These are phyloP conservation scores for Ellobium chinense DNA, from an alignment of 2,888 invertebrate genomes.

Conservation along the genomic window DNA sequence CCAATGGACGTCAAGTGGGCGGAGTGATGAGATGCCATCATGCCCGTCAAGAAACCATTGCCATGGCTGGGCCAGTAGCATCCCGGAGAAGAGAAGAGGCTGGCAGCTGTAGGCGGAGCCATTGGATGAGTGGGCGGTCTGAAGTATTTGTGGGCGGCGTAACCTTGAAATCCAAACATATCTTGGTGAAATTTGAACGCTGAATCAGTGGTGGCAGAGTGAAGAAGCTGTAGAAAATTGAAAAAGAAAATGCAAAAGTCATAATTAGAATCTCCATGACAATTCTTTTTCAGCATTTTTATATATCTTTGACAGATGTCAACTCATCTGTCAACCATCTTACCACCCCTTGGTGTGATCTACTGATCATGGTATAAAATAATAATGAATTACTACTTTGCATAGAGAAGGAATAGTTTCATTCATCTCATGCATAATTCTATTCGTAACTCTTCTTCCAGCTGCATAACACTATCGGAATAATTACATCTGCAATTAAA, in stretches of 20 bases:
- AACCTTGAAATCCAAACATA: constrained; percentile 33
- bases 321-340: no score
- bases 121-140: constrained; percentile 32
- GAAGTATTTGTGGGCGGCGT: constrained; percentile 40
- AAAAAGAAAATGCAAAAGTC: neutral
- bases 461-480: no score
- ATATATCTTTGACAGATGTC: no score
- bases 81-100: constrained; percentile 29
- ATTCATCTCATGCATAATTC: no score
- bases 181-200: constrained; percentile 44
- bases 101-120: constrained; percentile 20
- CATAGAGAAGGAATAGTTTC: no score
- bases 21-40: constrained; percentile 38
- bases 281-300: no score
- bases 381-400: no score
- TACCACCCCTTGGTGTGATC: no score
- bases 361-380: no score
- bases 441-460: no score
- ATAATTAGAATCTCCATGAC: no score
- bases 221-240: constrained; percentile 35
- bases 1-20: constrained; percentile 36
- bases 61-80: constrained; percentile 40
- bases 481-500: no score
- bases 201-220: constrained; percentile 35
- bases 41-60: constrained; percentile 35